phyloP scores from a whole-genome alignment of 2,113 vertebrate species.

The Halichoeres trimaculatus region DNA sequence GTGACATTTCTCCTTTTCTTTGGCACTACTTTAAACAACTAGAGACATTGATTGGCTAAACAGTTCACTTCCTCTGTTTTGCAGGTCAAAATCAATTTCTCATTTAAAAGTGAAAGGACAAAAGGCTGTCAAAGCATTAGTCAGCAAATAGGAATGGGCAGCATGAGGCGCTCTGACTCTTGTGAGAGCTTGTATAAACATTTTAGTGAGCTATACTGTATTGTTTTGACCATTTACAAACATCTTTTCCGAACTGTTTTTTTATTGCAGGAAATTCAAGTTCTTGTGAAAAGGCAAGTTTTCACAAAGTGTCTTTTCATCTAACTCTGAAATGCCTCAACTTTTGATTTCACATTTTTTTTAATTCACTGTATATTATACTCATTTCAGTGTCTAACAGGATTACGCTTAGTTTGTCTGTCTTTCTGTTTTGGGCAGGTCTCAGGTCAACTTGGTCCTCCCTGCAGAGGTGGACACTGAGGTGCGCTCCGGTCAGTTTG shows the following conservation, averaged over 20 bases:
- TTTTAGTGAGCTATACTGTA: neutral
- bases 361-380: neutral
- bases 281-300: constrained; percentile 81
- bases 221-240: constrained; percentile 1
- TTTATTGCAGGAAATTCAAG: constrained; percentile 82
- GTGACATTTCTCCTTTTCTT: constrained; percentile 1
- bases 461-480: constrained; percentile 73
- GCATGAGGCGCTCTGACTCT: neutral
- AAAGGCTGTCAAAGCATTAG: neutral
- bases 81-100: constrained; percentile 68
- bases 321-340: neutral
- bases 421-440: constrained; percentile 62
- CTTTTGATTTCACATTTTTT: neutral
- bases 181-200: constrained; percentile 4
- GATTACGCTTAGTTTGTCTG: neutral
- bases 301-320: neutral
- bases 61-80: constrained; percentile 38
- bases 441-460: constrained; percentile 75
- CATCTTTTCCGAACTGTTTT: neutral
- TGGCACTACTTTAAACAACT: constrained; percentile 51
- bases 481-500: constrained; percentile 75
- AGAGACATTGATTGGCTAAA: constrained; percentile 60
- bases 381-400: constrained; percentile 2
- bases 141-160: constrained; percentile 36
- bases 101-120: constrained; percentile 51